Evolutionary conservation across 1,140 invertebrate species (phyloP), one percentile per base, ranked within the genome.

Genomic region (Protaetia brevitarsis): DNA sequence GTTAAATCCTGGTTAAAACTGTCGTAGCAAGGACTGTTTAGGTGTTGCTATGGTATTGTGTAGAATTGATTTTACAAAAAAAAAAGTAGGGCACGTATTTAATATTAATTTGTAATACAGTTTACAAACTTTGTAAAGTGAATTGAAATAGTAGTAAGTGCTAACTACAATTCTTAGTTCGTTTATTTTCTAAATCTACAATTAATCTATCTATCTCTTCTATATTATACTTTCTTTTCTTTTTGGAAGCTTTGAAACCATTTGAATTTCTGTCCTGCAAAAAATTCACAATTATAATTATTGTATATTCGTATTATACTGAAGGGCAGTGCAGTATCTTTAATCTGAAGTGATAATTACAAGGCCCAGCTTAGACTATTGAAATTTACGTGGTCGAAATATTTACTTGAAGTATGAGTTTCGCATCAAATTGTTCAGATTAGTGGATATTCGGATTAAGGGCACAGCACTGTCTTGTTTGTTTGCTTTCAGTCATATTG

Each of bases 201-300:
- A 77, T 77, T 10, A 78, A 60, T 11, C 67, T 59, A 66, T 78
- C 75, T 34, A 78, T 73, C 70, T 78, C 76, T 34, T 69, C 64
- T 28, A 74, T 58, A 8, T 66, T 63, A 66, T 72, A 78, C 29
- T 72, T 51, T 58, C 60, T 65, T 71, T 75, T 77, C 34, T 75
- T 74, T 63, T 75, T 78, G 16, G 64, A 37, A 19, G 71, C 31
- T 66, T 71, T 75, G 21, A 63, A 58, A 0, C 37, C n/a, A 7
- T 65, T 10, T 6, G 30, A 31, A n/a, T 59, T 66, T 67, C 72
- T 73, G 41, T 75, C 68, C 71, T 72, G 30, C 67, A 72, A 72
- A 30, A 65, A 19, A 45, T 16, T 10, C 11, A 63, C 19, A 63
- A 63, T 23, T 6, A n/a, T 0, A 63, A 5, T 13, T 21, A 57